Evolutionary conservation across 1,140 invertebrate genomes (phyloP), one percentile per base, ranked within the genome.

Genomic region (Trichonephila clavipes): DNA sequence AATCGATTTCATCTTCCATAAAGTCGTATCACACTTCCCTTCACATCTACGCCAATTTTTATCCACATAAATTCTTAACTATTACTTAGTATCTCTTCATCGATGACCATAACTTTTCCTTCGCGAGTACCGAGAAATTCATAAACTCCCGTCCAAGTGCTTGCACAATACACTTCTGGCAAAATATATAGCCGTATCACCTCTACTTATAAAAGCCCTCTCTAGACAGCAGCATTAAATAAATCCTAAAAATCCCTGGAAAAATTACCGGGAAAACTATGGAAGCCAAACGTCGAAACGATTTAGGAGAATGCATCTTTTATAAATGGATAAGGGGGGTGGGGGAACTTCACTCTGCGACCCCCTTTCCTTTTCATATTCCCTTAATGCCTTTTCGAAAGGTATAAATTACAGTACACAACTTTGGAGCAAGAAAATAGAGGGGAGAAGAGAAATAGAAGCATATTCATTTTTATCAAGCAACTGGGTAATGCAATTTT

Each of bases 401-500:
- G 72, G 28, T 77, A 77, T 77, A 77, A 77, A 77, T 77, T 77
- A 77, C 72, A 40, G 72, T 77, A 77, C 28, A 77, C 28, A 77
- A 77, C 72, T 77, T 77, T 40, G 10, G 16, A 21, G 62, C 62
- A 64, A 64, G 62, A 64, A 64, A 64, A 19, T 21, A 64, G 62
- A 6, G 2, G 21, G n/a, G 0, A 19, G 14, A 34, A 77, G 24
- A 16, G 34, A 77, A 72, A 77, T 34, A 18, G 72, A 28, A 28
- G 72, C 72, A 40, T 77, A 77, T 77, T 77, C 72, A 77, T 77
- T 77, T 77, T 77, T 77, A 77, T 77, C 72, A 18, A 77, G 72
- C 24, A 77, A 77, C 72, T 28, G 34, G 24, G 28, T 77, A 77
- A 77, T 77, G 72, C 72, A 77, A 77, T 77, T 77, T 77, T 40